Conservation (phyloP, 2,797 vertebrate species). For the Echiichthys vipera region DNA sequence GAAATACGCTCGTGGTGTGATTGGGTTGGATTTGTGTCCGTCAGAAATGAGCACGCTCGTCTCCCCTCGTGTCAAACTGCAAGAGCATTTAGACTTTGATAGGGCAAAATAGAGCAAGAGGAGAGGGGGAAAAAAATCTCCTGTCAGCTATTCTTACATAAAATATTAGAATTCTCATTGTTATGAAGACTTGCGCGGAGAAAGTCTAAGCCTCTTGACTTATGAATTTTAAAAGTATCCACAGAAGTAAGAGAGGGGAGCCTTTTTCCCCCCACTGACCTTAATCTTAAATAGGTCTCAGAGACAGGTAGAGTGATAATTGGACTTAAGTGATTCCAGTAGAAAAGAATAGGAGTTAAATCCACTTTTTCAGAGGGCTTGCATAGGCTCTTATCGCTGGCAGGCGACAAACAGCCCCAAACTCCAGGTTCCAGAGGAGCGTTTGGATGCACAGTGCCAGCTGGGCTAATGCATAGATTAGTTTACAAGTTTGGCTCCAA, state of each 20-base stretch:
- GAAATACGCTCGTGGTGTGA: slow-evolving; percentile 73
- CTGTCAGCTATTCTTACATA: slow-evolving; percentile 88
- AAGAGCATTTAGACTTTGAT: slow-evolving; percentile 73
- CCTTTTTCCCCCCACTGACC: slow-evolving; percentile 76
- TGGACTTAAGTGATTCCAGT: slow-evolving; percentile 76
- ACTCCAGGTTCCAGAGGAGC: slow-evolving; percentile 80
- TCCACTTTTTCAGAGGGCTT: slow-evolving; percentile 68
- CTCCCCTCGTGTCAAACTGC: slow-evolving; percentile 71
- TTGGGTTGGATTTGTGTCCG: slow-evolving; percentile 84
- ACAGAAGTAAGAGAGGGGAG: slow-evolving; percentile 72
- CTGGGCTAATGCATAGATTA: slow-evolving; percentile 87
- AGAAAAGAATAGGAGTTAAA: slow-evolving; percentile 83
- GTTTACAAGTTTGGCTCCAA: slow-evolving; percentile 86
- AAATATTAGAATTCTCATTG: slow-evolving; percentile 87
- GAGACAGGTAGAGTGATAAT: slow-evolving; percentile 87
- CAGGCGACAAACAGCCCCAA: slow-evolving; percentile 77
- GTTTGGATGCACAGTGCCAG: slow-evolving; percentile 73
- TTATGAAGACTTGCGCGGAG: slow-evolving; percentile 82
- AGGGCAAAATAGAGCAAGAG: slow-evolving; percentile 66
- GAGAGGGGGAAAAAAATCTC: slow-evolving; percentile 66
- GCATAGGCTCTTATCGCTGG: slow-evolving; percentile 77
- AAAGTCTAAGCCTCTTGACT: slow-evolving; percentile 88
- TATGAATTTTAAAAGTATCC: slow-evolving; percentile 87
- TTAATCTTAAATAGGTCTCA: slow-evolving; percentile 88
- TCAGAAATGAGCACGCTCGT: slow-evolving; percentile 31